Percentiles rank a stretch among this genome's conserved stretches.
Evolutionary conservation across 2,113 vertebrate genomes (phyloP).

Genomic region (Vimba vimba): DNA sequence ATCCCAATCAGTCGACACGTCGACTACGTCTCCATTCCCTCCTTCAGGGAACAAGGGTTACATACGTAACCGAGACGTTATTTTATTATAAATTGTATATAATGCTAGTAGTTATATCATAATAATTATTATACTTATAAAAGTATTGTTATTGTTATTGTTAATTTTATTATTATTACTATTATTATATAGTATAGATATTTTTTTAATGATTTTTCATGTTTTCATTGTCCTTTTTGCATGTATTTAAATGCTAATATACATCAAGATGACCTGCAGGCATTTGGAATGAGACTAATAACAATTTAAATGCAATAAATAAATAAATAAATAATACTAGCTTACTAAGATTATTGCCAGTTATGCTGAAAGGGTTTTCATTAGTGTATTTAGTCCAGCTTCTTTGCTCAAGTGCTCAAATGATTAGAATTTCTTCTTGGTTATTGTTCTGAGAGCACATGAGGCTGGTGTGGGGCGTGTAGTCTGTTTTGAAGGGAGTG

Average conservation of each 20-base stretch:
- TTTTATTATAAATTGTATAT: not conserved
- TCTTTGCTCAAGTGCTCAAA: not conserved
- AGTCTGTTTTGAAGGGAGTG: not conserved
- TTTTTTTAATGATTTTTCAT: too few relatives aligned
- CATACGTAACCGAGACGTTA: not conserved
- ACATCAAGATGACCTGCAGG: not conserved
- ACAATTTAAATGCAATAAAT: not conserved
- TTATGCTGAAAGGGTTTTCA: slow-evolving; percentile 32
- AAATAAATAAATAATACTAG: not conserved
- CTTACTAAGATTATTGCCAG: slow-evolving; percentile 7
- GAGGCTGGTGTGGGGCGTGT: not conserved
- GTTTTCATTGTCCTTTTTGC: too few relatives aligned
- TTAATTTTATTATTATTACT: too few relatives aligned
- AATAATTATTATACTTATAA: too few relatives aligned
- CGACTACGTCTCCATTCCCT: too few relatives aligned
- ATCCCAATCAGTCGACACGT: too few relatives aligned
- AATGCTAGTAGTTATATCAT: too few relatives aligned
- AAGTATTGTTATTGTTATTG: too few relatives aligned
- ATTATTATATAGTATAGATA: too few relatives aligned
- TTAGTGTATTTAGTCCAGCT: slow-evolving; percentile 20
- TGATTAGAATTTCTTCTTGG: not conserved
- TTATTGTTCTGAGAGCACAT: not conserved
- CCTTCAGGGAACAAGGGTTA: too few relatives aligned
- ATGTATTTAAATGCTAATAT: not conserved
- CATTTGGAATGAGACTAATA: slow-evolving; percentile 9